phyloP scores from a whole-genome alignment of 2,113 vertebrate species.

The Picathartes gymnocephalus region DNA sequence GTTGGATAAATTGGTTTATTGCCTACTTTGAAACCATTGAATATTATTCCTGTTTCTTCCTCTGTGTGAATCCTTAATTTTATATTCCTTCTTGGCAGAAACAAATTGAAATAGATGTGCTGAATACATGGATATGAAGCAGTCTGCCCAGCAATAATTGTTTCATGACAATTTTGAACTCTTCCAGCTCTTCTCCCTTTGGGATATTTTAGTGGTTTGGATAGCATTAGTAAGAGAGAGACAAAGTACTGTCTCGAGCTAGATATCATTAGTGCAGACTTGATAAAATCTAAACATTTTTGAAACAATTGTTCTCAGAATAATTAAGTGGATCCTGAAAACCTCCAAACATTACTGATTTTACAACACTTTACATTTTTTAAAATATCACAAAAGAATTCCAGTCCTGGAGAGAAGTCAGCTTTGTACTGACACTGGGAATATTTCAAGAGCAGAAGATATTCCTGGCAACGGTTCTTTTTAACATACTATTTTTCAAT shows the following conservation, averaged over 20 bases:
- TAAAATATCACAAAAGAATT: not conserved
- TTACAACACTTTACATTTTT: not conserved
- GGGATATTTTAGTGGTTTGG: conserved; percentile 1
- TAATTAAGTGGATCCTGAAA: conserved; percentile 9
- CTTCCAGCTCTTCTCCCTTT: conserved; percentile 29
- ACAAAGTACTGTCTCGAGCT: not conserved
- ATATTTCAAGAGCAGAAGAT: not conserved
- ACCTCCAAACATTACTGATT: not conserved
- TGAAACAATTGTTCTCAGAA: not conserved
- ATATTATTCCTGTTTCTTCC: conserved; percentile 40
- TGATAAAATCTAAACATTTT: conserved; percentile 16
- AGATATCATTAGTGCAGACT: conserved; percentile 1
- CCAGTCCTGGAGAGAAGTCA: not conserved
- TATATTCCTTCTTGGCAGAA: conserved; percentile 34
- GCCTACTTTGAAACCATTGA: conserved; percentile 35
- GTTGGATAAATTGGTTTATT: conserved; percentile 34
- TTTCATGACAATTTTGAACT: conserved; percentile 1
- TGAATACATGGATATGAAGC: conserved; percentile 30
- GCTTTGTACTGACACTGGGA: not conserved
- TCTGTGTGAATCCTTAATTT: conserved; percentile 19
- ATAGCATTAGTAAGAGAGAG: not conserved
- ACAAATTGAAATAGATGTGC: conserved; percentile 66
- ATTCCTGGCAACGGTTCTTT: not conserved
- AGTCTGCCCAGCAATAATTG: conserved; percentile 43
- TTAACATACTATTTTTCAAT: not conserved